Conservation (phyloP, 2,888 invertebrate genomes). For the Melolontha melolontha region DNA sequence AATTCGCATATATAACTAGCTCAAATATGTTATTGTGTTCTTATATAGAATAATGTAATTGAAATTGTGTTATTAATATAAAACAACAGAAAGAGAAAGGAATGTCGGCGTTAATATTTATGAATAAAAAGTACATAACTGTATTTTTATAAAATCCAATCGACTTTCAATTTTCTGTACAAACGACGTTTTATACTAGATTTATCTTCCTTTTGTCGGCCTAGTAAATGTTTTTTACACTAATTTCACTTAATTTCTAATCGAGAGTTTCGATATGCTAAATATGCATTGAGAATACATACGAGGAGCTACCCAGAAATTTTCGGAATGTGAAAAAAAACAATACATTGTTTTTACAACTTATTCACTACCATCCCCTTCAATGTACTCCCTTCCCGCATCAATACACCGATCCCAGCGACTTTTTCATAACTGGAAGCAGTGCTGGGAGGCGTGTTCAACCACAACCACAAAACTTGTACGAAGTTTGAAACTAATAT, state of each 20-base stretch:
- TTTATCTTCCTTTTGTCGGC: conserved; percentile 16
- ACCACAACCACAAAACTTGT: too few species aligned
- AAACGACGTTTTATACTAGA: conserved; percentile 14
- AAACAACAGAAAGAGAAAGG: conserved; percentile 30
- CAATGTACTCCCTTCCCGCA: too few species aligned
- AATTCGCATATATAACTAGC: too few species aligned
- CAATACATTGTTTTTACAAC: too few species aligned
- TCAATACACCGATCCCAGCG: too few species aligned
- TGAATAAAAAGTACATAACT: conserved; percentile 15
- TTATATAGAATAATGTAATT: conserved; percentile 12
- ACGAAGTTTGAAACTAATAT: too few species aligned
- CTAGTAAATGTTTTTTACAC: background rate
- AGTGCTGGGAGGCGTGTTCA: too few species aligned
- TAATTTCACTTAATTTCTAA: conserved; percentile 23
- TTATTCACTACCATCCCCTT: too few species aligned
- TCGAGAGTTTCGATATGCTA: background rate
- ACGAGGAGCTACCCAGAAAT: too few species aligned
- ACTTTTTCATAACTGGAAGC: too few species aligned
- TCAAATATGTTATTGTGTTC: conserved; percentile 5
- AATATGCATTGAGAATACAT: background rate
- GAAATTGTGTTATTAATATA: conserved; percentile 11
- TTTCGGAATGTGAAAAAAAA: too few species aligned
- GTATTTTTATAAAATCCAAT: conserved; percentile 18
- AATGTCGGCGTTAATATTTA: conserved; percentile 30
- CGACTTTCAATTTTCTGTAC: conserved; percentile 15